These are phyloP conservation scores for Poicephalus meyeri DNA, from an alignment of 2,113 vertebrate genomes.

Conservation along the genomic window DNA sequence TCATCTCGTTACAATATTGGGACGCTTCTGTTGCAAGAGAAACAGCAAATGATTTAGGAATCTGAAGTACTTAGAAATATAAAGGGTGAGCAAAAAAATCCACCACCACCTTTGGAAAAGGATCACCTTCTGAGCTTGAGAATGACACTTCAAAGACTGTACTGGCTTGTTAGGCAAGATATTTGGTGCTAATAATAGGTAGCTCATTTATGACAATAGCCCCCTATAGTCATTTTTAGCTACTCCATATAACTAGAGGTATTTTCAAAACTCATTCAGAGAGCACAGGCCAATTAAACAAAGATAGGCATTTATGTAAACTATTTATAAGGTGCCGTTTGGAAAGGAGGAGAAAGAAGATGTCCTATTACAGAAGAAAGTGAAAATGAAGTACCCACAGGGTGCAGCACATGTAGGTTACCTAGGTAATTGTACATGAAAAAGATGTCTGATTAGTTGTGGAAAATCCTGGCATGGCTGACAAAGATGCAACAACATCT, in stretches of 20 bases:
- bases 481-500: background rate
- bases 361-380: background rate
- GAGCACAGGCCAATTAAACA: background rate
- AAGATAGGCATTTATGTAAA: background rate
- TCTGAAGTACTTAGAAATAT: background rate
- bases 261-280: background rate
- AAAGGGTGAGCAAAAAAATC: background rate
- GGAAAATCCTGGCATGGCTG: background rate
- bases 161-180: background rate
- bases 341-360: background rate
- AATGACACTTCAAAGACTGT: background rate
- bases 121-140: background rate
- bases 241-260: background rate
- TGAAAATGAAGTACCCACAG: background rate
- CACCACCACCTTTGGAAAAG: background rate
- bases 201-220: background rate
- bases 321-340: background rate
- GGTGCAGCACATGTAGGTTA: background rate
- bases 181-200: background rate
- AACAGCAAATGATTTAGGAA: background rate
- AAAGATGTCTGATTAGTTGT: background rate
- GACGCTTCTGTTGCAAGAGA: background rate
- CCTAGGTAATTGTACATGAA: background rate
- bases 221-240: background rate
- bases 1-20: accelerated